Conservation (phyloP, 2,113 vertebrate genomes). For the Podocnemis expansa region DNA sequence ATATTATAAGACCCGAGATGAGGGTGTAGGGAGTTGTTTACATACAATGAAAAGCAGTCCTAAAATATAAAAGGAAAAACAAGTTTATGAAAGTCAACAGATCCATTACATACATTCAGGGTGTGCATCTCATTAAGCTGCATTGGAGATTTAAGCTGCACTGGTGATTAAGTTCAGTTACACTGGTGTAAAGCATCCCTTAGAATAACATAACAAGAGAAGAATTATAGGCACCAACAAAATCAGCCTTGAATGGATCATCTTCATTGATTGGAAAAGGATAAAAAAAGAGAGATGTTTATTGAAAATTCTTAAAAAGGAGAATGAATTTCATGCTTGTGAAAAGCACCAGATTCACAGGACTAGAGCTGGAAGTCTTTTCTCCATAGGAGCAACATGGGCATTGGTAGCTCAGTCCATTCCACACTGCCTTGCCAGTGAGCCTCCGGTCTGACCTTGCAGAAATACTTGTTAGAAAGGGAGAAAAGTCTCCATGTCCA, state of each 20-base stretch:
- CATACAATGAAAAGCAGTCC: not conserved
- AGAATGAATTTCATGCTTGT: not conserved
- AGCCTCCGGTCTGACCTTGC: not conserved
- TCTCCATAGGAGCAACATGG: not conserved
- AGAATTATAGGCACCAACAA: slow-evolving; percentile 4
- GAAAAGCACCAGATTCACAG: not conserved
- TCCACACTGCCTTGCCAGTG: not conserved
- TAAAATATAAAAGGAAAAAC: not conserved
- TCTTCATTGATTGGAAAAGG: slow-evolving; percentile 44
- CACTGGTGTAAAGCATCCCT: not conserved
- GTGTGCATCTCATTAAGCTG: not conserved
- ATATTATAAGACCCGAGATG: not conserved
- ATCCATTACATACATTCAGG: slow-evolving; percentile 30
- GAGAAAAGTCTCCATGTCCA: not conserved
- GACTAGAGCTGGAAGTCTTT: not conserved
- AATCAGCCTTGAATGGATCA: slow-evolving; percentile 31
- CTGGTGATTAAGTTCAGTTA: not conserved
- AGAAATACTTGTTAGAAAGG: not conserved
- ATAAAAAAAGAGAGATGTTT: not conserved
- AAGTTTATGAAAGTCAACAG: not conserved
- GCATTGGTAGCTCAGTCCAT: not conserved
- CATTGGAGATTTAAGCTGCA: not conserved
- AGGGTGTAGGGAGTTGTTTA: fast-evolving
- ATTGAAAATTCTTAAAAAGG: not conserved
- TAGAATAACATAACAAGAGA: not conserved